phyloP scores from a whole-genome alignment of 2,113 vertebrate species.

The Thamnophis sirtalis region DNA sequence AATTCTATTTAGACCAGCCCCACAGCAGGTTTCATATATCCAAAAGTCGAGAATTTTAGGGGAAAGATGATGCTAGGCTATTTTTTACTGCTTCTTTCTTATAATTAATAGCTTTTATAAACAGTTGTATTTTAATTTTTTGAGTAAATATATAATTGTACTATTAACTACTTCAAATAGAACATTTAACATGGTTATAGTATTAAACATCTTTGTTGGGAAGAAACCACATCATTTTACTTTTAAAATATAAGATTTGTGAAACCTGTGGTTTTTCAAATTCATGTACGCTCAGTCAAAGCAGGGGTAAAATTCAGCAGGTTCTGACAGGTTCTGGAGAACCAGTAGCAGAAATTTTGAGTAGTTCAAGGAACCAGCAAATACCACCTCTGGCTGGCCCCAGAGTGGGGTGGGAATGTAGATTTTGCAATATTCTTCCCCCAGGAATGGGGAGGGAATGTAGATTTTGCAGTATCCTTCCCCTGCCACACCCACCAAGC shows the following conservation, averaged over 20 bases:
- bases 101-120: neutral
- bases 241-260: too few species aligned
- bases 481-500: too few species aligned
- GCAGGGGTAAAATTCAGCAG: too few species aligned
- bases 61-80: neutral
- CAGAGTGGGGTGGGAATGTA: too few species aligned
- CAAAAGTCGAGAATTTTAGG: neutral
- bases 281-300: neutral
- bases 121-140: neutral
- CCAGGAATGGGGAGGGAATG: too few species aligned
- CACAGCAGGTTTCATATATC: neutral
- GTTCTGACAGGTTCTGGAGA: too few species aligned
- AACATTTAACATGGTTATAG: neutral
- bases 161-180: neutral
- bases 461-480: too few species aligned
- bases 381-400: too few species aligned
- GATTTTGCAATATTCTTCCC: too few species aligned
- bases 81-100: neutral
- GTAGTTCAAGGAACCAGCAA: too few species aligned
- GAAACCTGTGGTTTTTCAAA: neutral
- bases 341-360: too few species aligned
- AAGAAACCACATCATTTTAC: neutral
- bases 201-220: neutral
- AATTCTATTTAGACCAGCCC: neutral
- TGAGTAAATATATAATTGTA: neutral